These are phyloP conservation scores for Dromococcyx pavoninus DNA, from an alignment of 2,797 vertebrate species.

Conservation along the genomic window DNA sequence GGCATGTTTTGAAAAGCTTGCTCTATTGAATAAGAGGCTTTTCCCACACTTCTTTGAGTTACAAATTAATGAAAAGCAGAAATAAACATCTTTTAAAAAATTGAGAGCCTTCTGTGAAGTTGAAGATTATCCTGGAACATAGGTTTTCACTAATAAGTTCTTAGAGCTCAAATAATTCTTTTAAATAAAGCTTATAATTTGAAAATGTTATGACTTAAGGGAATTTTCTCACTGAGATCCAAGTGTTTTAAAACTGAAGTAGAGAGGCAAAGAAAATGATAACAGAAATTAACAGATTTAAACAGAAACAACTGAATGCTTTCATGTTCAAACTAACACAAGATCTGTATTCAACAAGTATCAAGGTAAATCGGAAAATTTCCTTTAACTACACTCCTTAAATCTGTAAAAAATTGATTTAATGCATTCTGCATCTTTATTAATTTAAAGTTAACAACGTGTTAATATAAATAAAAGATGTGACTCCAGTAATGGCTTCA, in stretches of 20 bases:
- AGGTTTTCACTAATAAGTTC: neutral
- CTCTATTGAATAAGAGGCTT: neutral
- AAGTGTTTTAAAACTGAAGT: neutral
- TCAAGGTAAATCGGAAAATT: constrained; percentile 5
- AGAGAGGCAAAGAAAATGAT: neutral
- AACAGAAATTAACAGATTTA: constrained; percentile 11
- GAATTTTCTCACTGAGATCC: constrained; percentile 1
- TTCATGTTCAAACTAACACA: neutral
- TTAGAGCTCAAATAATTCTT: neutral
- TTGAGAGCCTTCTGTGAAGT: neutral
- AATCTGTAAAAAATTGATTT: constrained; percentile 11
- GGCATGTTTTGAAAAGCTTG: neutral
- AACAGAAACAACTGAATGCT: neutral
- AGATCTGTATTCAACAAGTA: neutral
- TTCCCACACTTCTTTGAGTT: neutral
- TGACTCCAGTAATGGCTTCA: neutral
- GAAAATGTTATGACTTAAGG: neutral
- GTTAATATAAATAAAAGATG: constrained; percentile 1
- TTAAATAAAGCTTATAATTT: constrained; percentile 17
- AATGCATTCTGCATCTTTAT: constrained; percentile 15
- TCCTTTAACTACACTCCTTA: neutral
- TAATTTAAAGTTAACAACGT: neutral
- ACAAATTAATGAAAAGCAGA: neutral
- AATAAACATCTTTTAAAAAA: neutral
- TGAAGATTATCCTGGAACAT: neutral